Evolutionary conservation across 2,888 invertebrate species (phyloP).

Genomic region (Scaptomyza parva): DNA sequence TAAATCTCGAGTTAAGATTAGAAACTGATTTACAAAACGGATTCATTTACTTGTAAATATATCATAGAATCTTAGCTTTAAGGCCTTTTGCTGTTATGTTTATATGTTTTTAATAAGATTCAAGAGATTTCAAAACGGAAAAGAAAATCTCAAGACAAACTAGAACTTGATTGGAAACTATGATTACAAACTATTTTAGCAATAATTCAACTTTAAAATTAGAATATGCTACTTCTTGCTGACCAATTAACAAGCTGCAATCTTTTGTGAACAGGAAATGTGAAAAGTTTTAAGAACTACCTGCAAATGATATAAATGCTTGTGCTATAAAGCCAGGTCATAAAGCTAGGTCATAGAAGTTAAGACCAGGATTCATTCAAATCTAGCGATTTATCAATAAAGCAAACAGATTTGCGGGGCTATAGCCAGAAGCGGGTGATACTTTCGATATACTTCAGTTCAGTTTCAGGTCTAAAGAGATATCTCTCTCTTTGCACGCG

Average conservation of each 20-base stretch:
- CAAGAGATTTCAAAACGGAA: too few species aligned
- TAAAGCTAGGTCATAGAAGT: slow-evolving; percentile 51
- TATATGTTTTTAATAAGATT: too few species aligned
- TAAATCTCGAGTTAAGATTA: neutral
- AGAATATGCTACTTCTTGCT: neutral
- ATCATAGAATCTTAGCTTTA: too few species aligned
- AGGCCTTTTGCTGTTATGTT: too few species aligned
- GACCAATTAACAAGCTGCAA: neutral
- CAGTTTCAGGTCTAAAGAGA: slow-evolving; percentile 9
- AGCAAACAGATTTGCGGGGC: slow-evolving; percentile 41
- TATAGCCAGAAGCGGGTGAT: neutral
- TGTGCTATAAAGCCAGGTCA: slow-evolving; percentile 4
- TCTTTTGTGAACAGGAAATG: slow-evolving; percentile 7
- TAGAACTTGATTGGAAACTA: too few species aligned
- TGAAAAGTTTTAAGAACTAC: slow-evolving; percentile 17
- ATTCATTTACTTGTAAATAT: too few species aligned
- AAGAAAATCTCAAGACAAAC: too few species aligned
- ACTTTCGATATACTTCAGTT: slow-evolving; percentile 8
- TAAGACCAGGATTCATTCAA: slow-evolving; percentile 72
- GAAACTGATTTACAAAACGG: neutral
- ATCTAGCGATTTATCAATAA: slow-evolving; percentile 72
- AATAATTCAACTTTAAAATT: too few species aligned
- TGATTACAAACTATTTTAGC: too few species aligned
- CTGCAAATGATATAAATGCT: slow-evolving; percentile 28
- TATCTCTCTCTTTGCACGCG: slow-evolving; percentile 25